phyloP scores from a whole-genome alignment of 2,113 vertebrate genomes.

The Ceratotherium simum region DNA sequence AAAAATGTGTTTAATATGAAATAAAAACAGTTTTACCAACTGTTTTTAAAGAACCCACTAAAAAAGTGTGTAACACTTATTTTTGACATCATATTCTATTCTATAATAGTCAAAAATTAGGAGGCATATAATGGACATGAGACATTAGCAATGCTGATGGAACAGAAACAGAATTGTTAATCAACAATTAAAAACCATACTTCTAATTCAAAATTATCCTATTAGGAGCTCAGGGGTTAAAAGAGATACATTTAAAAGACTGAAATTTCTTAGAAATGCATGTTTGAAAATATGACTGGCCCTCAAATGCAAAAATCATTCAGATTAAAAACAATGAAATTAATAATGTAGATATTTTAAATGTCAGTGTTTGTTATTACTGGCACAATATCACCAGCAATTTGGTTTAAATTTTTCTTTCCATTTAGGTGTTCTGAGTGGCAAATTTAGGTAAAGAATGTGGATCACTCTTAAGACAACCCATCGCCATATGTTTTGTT shows the following conservation, averaged over 20 bases:
- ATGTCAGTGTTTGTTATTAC: background rate
- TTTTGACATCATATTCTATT: background rate
- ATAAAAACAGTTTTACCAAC: background rate
- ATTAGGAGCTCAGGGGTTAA: background rate
- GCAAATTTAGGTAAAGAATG: background rate
- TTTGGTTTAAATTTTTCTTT: background rate
- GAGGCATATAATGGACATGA: background rate
- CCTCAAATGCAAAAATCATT: background rate
- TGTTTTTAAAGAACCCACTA: background rate
- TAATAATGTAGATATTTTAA: conserved; percentile 31
- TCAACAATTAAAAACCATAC: background rate
- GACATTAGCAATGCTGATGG: background rate
- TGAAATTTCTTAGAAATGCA: conserved; percentile 20
- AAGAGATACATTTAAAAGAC: background rate
- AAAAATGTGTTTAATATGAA: background rate
- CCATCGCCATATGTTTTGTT: background rate
- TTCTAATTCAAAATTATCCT: conserved; percentile 31
- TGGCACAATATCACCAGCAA: background rate
- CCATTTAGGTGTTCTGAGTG: background rate
- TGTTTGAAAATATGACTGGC: background rate
- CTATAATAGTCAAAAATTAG: background rate
- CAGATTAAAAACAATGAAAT: background rate
- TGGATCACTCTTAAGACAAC: background rate
- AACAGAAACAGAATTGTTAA: background rate
- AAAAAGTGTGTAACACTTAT: background rate